Evolutionary conservation across 2,888 invertebrate genomes (phyloP).

Genomic region (Asteroscopus sphinx): DNA sequence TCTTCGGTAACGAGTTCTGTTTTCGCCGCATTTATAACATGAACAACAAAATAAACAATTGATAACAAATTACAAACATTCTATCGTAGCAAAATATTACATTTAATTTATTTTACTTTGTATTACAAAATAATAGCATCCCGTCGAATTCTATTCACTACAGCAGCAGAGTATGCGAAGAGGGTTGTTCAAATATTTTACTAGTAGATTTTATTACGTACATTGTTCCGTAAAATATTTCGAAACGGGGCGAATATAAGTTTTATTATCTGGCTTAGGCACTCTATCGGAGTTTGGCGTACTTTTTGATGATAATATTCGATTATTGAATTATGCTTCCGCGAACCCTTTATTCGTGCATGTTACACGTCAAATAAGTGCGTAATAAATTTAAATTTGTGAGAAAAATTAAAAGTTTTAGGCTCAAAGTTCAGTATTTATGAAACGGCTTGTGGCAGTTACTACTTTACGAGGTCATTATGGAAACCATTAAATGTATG

Average conservation of each 20-base stretch:
- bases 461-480: constrained; percentile 87
- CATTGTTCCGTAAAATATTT: constrained; percentile 26
- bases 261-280: constrained; percentile 3
- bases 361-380: constrained; percentile 44
- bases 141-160: constrained; percentile 3
- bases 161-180: background rate
- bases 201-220: constrained; percentile 14
- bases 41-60: background rate
- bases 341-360: constrained; percentile 30
- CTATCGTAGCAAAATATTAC: no score
- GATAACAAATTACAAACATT: no score
- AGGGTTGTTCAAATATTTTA: constrained; percentile 22
- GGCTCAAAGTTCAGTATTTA: constrained; percentile 79
- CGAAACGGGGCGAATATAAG: background rate
- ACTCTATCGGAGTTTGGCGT: constrained; percentile 4
- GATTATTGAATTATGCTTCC: constrained; percentile 23
- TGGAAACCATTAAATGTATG: constrained; percentile 86
- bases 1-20: no score
- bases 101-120: constrained; percentile 1
- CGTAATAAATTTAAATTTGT: constrained; percentile 60
- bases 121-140: constrained; percentile 6
- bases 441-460: constrained; percentile 80
- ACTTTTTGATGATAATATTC: constrained; percentile 13
- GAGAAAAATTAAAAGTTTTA: constrained; percentile 66
- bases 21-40: no score